A percentile compares a stretch with the other conserved stretches of the same genome.
phyloP scores from a whole-genome alignment of 2,888 invertebrate genomes.

The Cactoblastis cactorum region DNA sequence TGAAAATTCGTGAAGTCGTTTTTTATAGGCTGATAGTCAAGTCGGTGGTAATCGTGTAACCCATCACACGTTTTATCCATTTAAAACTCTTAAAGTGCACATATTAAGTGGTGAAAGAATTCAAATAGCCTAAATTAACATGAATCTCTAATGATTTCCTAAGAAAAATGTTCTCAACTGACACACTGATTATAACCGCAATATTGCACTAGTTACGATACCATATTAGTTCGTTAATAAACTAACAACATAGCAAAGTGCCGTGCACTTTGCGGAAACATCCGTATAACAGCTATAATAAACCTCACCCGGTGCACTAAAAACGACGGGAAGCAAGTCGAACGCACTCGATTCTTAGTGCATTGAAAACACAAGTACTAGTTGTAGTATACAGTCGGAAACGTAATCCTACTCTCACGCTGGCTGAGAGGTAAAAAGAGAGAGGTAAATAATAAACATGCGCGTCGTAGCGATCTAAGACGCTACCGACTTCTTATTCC shows the following conservation, averaged over 20 bases:
- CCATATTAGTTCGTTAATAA: neutral
- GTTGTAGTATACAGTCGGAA: neutral
- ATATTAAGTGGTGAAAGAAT: no score
- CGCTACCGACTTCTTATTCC: neutral
- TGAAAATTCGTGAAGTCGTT: no score
- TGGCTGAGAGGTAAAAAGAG: neutral
- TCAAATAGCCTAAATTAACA: no score
- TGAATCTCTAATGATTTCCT: no score
- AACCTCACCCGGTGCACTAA: constrained; percentile 1
- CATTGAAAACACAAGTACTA: constrained; percentile 6
- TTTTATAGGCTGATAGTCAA: no score
- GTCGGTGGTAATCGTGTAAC: no score
- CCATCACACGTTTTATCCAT: no score
- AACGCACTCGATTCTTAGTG: constrained; percentile 6
- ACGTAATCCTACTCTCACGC: neutral
- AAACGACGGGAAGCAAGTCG: constrained; percentile 11
- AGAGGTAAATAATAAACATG: constrained; percentile 1
- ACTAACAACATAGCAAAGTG: neutral
- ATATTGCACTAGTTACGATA: neutral
- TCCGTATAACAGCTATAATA: neutral
- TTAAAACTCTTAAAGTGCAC: no score
- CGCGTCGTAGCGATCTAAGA: neutral
- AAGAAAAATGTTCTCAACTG: no score
- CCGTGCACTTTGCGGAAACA: constrained; percentile 5
- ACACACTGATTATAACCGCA: no score